Evolutionary conservation across 2,113 vertebrate genomes (phyloP).

Genomic region (Pygoscelis antarcticus): DNA sequence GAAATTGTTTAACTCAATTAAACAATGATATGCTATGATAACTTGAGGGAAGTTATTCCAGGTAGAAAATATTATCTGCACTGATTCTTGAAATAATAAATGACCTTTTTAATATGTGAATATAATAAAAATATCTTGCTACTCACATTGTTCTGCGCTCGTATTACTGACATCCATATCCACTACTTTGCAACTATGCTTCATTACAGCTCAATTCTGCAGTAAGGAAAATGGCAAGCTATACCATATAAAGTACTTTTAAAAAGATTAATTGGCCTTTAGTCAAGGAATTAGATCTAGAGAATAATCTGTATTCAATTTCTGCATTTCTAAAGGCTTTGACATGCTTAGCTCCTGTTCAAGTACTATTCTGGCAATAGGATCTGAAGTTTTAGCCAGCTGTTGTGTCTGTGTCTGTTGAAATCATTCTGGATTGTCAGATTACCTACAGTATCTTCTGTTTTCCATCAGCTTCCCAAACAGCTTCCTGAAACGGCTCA

Average conservation of each 20-base stretch:
- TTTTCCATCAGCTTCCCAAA: neutral
- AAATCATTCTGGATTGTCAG: neutral
- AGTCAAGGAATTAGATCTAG: neutral
- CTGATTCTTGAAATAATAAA: neutral
- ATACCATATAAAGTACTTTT: neutral
- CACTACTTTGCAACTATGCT: neutral
- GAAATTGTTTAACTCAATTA: neutral
- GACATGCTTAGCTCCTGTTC: neutral
- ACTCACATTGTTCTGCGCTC: neutral
- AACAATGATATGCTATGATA: neutral
- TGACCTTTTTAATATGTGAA: neutral
- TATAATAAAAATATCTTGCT: no score
- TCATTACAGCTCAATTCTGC: neutral
- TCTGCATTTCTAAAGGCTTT: neutral
- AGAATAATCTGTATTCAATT: neutral
- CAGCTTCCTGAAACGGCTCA: neutral
- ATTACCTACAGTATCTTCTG: neutral
- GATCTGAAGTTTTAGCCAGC: neutral
- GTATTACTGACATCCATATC: neutral
- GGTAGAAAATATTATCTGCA: neutral
- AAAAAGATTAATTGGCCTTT: neutral
- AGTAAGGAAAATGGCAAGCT: neutral
- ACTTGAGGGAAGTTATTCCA: neutral
- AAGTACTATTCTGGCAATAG: neutral
- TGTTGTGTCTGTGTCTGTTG: neutral